Evolutionary conservation across 2,888 invertebrate genomes (phyloP), one percentile per base, ranked within the genome.

Genomic region (Agrotis ipsilon): DNA sequence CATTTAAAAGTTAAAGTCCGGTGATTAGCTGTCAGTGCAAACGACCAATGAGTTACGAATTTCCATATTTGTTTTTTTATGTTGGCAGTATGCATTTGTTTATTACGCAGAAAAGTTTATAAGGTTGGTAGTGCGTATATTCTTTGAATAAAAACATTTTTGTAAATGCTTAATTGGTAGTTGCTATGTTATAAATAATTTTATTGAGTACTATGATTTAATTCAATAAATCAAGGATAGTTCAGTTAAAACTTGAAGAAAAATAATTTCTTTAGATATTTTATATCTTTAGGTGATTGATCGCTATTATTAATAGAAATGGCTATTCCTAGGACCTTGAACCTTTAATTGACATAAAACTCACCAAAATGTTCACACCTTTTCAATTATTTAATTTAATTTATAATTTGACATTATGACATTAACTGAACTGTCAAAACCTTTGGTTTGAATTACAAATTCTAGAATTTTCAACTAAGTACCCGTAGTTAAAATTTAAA

Each of bases 11-110:
- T 46, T 1, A 48, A 7, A 45, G 61, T 45, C n/a, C 45, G 16
- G 11, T 27, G 27, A 69, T 55, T 19, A 68, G n/a, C 19, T 57
- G 19, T 63, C 21, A 45, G 54, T 77, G 57, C 51, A 43, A 71
- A 62, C 52, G 45, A 78, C 55, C 71, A 39, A 13, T 66, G 54
- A 51, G 27, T 39, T 72, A n/a, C n/a, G n/a, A 24, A 77, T 68
- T 68, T 55, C 46, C 63, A 64, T 59, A 55, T 52, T 60, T 24
- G 68, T 78, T 43, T 3, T 51, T 14, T 69, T 66, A 69, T 65
- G 75, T 80, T 78, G 77, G 77, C 63, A 79, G 54, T 78, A n/a
- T n/a, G n/a, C n/a, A 24, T 5, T 55, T 51, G 49, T 52, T 64
- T 45, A 24, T 54, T 45, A 52, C n/a, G 46, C 18, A 24, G 43